Base-by-base conservation (phyloP, 2,888 invertebrate species). In the Mythimna impura region DNA sequence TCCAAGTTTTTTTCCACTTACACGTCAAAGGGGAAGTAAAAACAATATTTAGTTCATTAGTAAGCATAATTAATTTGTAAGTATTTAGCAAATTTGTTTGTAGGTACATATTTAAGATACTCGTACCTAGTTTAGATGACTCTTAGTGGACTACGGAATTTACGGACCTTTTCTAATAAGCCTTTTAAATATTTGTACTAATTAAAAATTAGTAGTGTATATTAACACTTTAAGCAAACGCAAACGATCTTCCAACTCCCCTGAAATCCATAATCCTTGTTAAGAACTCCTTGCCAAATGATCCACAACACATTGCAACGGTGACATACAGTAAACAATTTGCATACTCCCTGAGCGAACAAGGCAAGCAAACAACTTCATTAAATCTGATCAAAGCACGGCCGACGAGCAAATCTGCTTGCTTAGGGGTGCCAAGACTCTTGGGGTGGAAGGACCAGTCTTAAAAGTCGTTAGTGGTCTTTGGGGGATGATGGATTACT, bases 321-420 rank as follows among this genome's bases (percentile, higher is more conserved):
- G 50, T 83, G 72, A 74, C 81, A 76, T 68, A 71, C 65, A 73
- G 71, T 68, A 73, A 78, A 79, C 71, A 74, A 85, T 84, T 85
- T 84, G 86, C 84, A 84, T 85, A 85, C 76, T 66, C 70, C 57
- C 66, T 47, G 22, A 67, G 64, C 36, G 66, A 67, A 63, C 73
- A 83, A 71, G 71, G 75, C 71, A 81, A 81, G 79, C 76, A 72
- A 78, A 76, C 78, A 76, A 78, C 83, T 81, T 83, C 81, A 79
- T 84, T 85, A 79, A 85, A 73, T 85, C 68, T 81, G 73, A 83
- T 85, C 72, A 73, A 81, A 73, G 60, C 73, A 75, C 61, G 67
- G 78, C 40, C 62, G 70, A 65, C 22, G 57, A 83, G 76, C 55
- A 80, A 80, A 80, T 67, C 76, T 80, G 76, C 76, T 81, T 81